These are phyloP conservation scores for Pollenia amentaria DNA, from an alignment of 2,888 invertebrate species.

Conservation along the genomic window DNA sequence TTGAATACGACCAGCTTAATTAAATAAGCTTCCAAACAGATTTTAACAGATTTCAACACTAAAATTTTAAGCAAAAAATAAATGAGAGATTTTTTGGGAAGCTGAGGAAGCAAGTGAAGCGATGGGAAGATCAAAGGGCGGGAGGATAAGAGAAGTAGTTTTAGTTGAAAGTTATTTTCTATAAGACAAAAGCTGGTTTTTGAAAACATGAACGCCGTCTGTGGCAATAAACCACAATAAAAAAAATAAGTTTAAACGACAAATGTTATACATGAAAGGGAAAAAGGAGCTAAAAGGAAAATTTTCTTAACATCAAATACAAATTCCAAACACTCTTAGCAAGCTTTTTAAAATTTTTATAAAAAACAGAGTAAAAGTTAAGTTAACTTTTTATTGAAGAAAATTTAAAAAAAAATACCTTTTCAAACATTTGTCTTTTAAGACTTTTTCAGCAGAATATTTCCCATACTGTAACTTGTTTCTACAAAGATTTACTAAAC, in stretches of 20 bases:
- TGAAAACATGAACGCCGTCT: conserved; percentile 27
- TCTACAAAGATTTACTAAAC: conserved; percentile 7
- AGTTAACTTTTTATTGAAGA: too few relatives aligned
- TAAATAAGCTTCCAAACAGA: conserved; percentile 75
- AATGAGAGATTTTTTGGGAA: conserved; percentile 37
- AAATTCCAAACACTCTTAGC: too few relatives aligned
- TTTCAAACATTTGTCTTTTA: not conserved
- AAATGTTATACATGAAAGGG: conserved; percentile 6
- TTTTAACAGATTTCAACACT: conserved; percentile 75
- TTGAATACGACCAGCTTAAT: conserved; percentile 74
- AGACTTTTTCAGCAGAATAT: not conserved
- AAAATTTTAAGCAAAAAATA: conserved; percentile 33
- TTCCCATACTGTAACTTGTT: not conserved
- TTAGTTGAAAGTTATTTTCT: conserved; percentile 31
- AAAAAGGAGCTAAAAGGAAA: not conserved
- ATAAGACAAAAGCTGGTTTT: conserved; percentile 43
- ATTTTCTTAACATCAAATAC: not conserved
- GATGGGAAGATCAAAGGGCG: not conserved
- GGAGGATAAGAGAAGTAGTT: not conserved
- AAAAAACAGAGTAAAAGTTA: too few relatives aligned
- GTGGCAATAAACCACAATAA: conserved; percentile 47
- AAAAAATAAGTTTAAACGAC: conserved; percentile 53
- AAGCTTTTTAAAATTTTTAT: too few relatives aligned
- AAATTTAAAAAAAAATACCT: too few relatives aligned
- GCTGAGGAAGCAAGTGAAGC: not conserved